Evolutionary conservation across 2,797 vertebrate genomes (phyloP).

Genomic region (Coendou prehensilis): DNA sequence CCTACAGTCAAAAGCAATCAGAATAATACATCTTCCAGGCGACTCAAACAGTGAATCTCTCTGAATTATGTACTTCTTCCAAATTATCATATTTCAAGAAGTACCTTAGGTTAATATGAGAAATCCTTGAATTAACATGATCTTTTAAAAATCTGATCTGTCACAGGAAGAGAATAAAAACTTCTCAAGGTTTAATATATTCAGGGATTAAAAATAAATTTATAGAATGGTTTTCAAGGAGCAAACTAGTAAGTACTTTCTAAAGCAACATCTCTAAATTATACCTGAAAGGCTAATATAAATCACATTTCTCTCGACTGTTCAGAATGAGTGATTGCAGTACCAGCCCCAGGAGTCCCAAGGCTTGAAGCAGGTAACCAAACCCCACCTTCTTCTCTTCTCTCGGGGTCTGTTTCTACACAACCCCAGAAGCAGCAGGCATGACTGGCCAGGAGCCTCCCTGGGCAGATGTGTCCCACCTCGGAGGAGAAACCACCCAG

Average conservation of each 20-base stretch:
- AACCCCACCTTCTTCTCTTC: neutral
- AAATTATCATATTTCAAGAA: conserved; percentile 65
- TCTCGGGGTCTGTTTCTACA: conserved; percentile 11
- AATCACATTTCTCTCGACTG: neutral
- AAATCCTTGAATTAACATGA: conserved; percentile 45
- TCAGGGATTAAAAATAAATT: conserved; percentile 65
- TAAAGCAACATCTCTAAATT: conserved; percentile 42
- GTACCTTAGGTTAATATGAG: conserved; percentile 17
- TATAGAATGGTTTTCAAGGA: conserved; percentile 38
- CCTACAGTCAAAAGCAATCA: conserved; percentile 64
- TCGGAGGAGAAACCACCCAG: neutral
- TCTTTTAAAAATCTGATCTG: neutral
- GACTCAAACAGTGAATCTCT: conserved; percentile 11
- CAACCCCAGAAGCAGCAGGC: neutral
- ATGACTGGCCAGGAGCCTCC: neutral
- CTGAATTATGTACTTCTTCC: neutral
- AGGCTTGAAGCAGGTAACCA: neutral
- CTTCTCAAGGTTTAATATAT: conserved; percentile 48
- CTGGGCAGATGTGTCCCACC: neutral
- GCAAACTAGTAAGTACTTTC: conserved; percentile 37
- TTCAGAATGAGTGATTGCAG: neutral
- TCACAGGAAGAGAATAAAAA: conserved; percentile 61
- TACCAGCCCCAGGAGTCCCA: conserved; percentile 39
- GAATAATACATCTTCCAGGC: conserved; percentile 48
- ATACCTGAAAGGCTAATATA: conserved; percentile 31